Base-by-base conservation (phyloP, 2,888 invertebrate species). In the Hirtodrosophila duncani region DNA sequence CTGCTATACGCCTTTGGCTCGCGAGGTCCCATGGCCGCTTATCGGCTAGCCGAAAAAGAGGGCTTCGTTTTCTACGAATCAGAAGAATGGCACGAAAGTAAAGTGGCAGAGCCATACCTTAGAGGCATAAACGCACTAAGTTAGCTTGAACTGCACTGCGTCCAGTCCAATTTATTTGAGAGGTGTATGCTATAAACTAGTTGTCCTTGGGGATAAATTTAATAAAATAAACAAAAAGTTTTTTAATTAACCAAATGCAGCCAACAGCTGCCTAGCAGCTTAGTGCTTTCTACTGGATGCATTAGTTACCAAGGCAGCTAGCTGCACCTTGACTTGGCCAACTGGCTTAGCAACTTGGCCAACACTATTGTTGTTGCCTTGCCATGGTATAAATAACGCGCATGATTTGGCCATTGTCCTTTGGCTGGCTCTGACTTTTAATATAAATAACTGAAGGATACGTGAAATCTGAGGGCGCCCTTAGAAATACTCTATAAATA, bases 181-280 rank as follows among this genome's bases (percentile, higher is more conserved):
- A 29, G 9, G 17, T 11, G 17, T 36, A 10, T 55, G 20, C 43
- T 49, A 50, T 46, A 55, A 65, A 60, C 50, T 46, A 38, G 36
- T 46, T 30, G 4, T 44, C 23, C 26, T 24, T 23, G 3, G 8
- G 3, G 7, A 9, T 7, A 60, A 51, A 50, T 55, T 56, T 33
- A 57, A 66, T 58, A 55, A 63, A 70, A 49, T 43, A 29, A 37
- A 44, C 24, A 37, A 38, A 68, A 80, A 77, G 65, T 74, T 81
- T 81, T 81, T 78, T 78, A 81, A 75, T 81, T 75, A 78, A 81
- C 43, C 59, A 23, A 57, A 31, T 50, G 50, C 48, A 29, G 24
- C 8, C 11, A n/a, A n/a, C 11, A 13, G 20, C 3, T 14, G 21
- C 9, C 14, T 8, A 14, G 11, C 13, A 14, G 27, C 13, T 49